A percentile compares a stretch with the other conserved stretches of the same genome.
These are phyloP conservation scores for Oceanites oceanicus DNA, from an alignment of 2,113 vertebrate genomes.

Conservation along the genomic window DNA sequence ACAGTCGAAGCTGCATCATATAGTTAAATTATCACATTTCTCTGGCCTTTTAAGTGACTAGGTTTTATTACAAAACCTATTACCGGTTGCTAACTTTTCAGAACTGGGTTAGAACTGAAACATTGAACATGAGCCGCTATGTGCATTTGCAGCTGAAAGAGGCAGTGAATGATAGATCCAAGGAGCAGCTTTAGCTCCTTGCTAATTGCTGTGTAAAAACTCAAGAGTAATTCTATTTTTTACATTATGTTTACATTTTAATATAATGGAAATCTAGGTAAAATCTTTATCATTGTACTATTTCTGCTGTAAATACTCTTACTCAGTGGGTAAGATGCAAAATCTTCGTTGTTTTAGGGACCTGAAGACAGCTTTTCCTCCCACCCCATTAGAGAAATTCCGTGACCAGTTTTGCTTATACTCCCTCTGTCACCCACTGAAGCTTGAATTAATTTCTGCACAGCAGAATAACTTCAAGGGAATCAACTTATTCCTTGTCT, in stretches of 20 bases:
- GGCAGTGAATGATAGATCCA: not conserved
- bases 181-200: not conserved
- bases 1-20: not conserved
- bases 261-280: not conserved
- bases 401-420: not conserved
- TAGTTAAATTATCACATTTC: not conserved
- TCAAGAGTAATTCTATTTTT: not conserved
- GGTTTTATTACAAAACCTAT: not conserved
- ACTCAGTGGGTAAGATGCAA: not conserved
- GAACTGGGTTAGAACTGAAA: not conserved
- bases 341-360: not conserved
- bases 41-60: not conserved
- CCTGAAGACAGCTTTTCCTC: not conserved
- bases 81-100: not conserved
- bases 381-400: not conserved
- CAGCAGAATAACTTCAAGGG: not conserved
- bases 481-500: not conserved
- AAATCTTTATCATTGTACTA: not conserved
- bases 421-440: not conserved
- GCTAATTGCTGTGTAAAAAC: not conserved
- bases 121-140: rapidly evolving
- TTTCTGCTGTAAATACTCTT: not conserved
- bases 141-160: not conserved
- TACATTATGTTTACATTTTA: not conserved
- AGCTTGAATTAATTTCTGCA: not conserved